Percentiles rank a stretch among this genome's conserved stretches.
phyloP scores from a whole-genome alignment of 2,113 vertebrate species.

The Rattus norvegicus region GRCr8 NC_086022.1:29538001-29538500 shows the following conservation, averaged over 20 bases:
- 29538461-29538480: background rate
- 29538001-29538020: constrained; percentile 35
- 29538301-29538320: background rate
- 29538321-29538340: background rate
- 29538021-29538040: constrained; percentile 33
- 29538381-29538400: background rate
- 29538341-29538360: background rate
- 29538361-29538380: constrained; percentile 2
- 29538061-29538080: constrained; percentile 25
- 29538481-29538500: background rate
- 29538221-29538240: background rate
- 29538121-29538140: background rate
- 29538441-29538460: background rate
- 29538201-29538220: constrained; percentile 64
- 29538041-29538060: constrained; percentile 52
- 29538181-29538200: constrained; percentile 64
- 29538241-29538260: background rate
- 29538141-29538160: constrained; percentile 30
- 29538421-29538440: background rate
- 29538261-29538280: fast-evolving
- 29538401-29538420: constrained; percentile 12
- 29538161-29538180: constrained; percentile 8
- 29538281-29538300: constrained; percentile 68
- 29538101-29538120: background rate
- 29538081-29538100: constrained; percentile 15